A percentile compares a stretch with the other conserved stretches of the same genome.
These are phyloP conservation scores for Microvelia longipes DNA, from an alignment of 1,140 invertebrate species.

Conservation along the genomic window DNA sequence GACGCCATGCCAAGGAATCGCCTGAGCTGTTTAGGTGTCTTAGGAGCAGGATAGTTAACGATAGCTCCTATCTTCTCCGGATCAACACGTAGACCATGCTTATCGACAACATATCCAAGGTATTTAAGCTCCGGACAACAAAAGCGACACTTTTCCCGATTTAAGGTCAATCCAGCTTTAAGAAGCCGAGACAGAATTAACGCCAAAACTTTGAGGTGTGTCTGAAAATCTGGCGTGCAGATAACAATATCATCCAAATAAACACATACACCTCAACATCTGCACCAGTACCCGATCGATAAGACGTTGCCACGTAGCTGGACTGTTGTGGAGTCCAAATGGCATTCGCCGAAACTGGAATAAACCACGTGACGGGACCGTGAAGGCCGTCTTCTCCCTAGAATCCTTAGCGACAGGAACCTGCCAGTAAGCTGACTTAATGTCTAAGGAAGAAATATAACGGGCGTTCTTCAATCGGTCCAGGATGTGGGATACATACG, in stretches of 20 bases:
- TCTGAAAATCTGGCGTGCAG: constrained; percentile 25
- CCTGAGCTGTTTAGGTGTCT: constrained; percentile 17
- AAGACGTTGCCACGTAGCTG: constrained; percentile 19
- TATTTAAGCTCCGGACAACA: background rate
- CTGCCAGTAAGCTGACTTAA: constrained; percentile 24
- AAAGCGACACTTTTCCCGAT: background rate
- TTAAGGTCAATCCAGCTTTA: background rate
- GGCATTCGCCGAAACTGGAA: constrained; percentile 30
- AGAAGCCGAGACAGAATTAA: constrained; percentile 13
- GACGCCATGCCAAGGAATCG: constrained; percentile 23
- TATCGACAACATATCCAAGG: constrained; percentile 15
- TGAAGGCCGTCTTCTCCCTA: constrained; percentile 15
- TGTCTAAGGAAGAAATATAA: constrained; percentile 24
- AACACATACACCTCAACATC: constrained; percentile 22
- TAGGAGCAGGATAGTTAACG: constrained; percentile 22
- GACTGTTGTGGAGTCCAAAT: constrained; percentile 30
- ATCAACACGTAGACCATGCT: background rate
- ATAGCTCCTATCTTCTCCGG: constrained; percentile 20
- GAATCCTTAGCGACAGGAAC: constrained; percentile 10
- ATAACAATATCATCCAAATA: constrained; percentile 33
- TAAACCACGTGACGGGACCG: constrained; percentile 19
- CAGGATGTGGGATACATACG: constrained; percentile 12
- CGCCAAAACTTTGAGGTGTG: constrained; percentile 23
- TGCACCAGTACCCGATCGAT: constrained; percentile 26
- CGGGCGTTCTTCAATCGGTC: background rate